Evolutionary conservation across 2,797 vertebrate genomes (phyloP).

Genomic region (Ctenosaura bakeri): DNA sequence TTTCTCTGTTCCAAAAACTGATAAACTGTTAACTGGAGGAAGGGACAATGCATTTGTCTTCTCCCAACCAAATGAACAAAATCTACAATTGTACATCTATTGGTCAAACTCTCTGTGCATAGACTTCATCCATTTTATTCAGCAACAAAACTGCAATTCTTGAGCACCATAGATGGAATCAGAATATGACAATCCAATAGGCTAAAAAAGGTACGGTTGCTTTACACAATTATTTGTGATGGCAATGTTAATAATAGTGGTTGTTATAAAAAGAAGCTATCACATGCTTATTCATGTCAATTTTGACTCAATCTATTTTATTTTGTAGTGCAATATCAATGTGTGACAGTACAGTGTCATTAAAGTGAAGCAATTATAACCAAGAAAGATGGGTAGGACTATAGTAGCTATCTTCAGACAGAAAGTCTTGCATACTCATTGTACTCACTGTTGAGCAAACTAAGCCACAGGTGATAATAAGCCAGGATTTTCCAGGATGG

Average conservation of each 20-base stretch:
- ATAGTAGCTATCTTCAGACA: neutral
- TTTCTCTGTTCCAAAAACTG: no score
- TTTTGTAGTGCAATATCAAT: neutral
- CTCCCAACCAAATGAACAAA: neutral
- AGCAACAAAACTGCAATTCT: neutral
- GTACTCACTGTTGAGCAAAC: no score
- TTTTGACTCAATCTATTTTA: neutral
- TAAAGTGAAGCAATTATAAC: neutral
- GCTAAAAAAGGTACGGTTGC: no score
- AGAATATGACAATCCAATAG: no score
- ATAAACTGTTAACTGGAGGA: neutral
- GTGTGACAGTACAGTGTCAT: neutral
- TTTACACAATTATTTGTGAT: no score
- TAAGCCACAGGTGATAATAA: no score
- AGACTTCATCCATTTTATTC: neutral
- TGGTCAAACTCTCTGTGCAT: no score
- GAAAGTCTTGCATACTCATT: neutral
- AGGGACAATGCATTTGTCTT: neutral
- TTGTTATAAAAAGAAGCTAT: neutral
- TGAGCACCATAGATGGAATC: no score
- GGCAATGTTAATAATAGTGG: neutral
- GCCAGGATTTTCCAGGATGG: no score
- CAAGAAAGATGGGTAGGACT: neutral
- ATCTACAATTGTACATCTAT: neutral
- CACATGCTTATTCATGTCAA: neutral